Conservation (phyloP, 2,797 vertebrate species). For the Serranus cabrilla region DNA sequence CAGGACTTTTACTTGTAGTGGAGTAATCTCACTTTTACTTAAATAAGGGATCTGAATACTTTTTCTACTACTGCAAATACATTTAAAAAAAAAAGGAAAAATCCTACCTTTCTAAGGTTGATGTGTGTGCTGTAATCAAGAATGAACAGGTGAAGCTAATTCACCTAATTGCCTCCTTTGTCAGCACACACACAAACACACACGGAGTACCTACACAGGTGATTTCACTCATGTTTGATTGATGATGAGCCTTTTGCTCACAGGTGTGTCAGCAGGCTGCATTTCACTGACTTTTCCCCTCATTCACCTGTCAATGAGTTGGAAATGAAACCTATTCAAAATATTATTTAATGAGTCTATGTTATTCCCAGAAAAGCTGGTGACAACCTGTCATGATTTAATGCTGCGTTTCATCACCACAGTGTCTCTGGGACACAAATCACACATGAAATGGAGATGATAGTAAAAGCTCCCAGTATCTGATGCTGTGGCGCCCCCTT, state of each 20-base stretch:
- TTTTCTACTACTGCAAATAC: too few species aligned
- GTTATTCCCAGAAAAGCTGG: neutral
- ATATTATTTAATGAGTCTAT: accelerated
- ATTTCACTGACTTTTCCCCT: neutral
- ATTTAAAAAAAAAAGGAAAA: neutral
- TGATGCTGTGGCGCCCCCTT: neutral
- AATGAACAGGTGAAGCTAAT: conserved; percentile 12
- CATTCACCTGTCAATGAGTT: neutral
- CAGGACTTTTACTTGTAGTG: too few species aligned
- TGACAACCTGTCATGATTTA: neutral
- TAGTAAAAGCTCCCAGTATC: too few species aligned
- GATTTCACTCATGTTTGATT: neutral
- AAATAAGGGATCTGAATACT: too few species aligned
- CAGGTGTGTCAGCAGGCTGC: neutral
- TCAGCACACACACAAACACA: neutral
- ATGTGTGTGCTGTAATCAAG: neutral
- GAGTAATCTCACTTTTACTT: too few species aligned
- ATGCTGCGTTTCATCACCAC: too few species aligned
- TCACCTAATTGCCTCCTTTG: neutral
- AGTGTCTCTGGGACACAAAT: neutral
- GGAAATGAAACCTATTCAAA: neutral
- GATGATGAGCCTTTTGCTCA: neutral
- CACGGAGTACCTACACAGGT: too few species aligned
- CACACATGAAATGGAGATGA: neutral
- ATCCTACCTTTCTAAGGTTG: neutral